Base-by-base conservation (phyloP, 2,888 invertebrate genomes). In the Drosophila robusta region DNA sequence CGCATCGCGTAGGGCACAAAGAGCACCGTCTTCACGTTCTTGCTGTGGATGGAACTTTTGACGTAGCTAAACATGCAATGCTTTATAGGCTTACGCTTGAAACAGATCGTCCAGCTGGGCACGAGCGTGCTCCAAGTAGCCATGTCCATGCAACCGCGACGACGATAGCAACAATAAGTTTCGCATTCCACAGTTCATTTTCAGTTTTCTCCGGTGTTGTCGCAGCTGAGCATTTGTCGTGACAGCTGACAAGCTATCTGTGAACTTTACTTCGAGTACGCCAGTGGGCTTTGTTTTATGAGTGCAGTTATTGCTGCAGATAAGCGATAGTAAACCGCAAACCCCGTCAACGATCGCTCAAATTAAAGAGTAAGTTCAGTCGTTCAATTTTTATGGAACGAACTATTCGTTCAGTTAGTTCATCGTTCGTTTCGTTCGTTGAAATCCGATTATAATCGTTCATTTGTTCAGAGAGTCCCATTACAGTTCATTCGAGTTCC, bases 1-100 rank as follows among this genome's bases (percentile, higher is more conserved):
- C 92, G 93, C 82, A 94, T 93, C 8, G 97, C 97, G 91, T 95
- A 97, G 0, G 97, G 96, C 32, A 97, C 92, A 91, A 97, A 97
- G 8, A 96, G 90, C 49, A 97, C 90, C 44, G 94, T 94, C 42
- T 93, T 93, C 0, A 95, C 94, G 78, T 94, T 93, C 82, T 94
- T 94, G 72, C 96, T 96, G 91, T 36, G 6, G 7, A 5, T 11
- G 24, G 93, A 64, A 11, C 1, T 12, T 9, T 12, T 12, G 16
- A 12, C 0, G 12, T 11, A 9, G 6, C 12, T 3, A 4, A 9
- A 1, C 9, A 16, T 16, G 39, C 16, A 16, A 39, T n/a, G 8
- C 8, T 9, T 9, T 0, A 1, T 1, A 2, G 4, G 90, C 93
- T 93, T 93, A 95, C 95, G 93, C 94, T 74, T 92, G 90, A 42